Conservation (phyloP, 2,888 invertebrate genomes). For the Hydroisotoma schaefferi region DNA sequence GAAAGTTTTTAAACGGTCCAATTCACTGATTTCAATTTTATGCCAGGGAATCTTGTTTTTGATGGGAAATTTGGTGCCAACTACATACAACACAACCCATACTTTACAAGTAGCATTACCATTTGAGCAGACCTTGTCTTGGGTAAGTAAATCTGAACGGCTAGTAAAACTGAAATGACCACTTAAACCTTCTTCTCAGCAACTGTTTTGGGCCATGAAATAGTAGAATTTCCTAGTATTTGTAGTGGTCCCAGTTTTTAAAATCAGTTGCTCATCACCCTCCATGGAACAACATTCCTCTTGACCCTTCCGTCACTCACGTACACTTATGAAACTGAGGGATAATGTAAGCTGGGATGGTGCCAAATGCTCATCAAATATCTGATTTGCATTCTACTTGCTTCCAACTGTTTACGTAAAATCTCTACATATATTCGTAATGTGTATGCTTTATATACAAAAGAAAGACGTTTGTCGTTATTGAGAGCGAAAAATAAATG, state of each 20-base stretch:
- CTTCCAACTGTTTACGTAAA: too few species aligned
- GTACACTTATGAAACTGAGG: background rate
- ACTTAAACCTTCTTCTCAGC: slow-evolving; percentile 1
- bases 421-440: too few species aligned
- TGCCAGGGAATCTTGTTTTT: background rate
- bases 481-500: too few species aligned
- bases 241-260: background rate
- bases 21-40: slow-evolving; percentile 1
- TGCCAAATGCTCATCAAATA: too few species aligned
- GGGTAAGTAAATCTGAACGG: slow-evolving; percentile 4
- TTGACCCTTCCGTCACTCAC: background rate
- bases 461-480: too few species aligned
- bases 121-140: too few species aligned
- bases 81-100: background rate
- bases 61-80: background rate
- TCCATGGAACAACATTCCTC: background rate
- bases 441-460: too few species aligned
- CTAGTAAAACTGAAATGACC: slow-evolving; percentile 8
- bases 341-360: background rate
- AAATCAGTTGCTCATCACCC: background rate
- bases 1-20: too few species aligned
- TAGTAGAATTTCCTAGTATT: too few species aligned
- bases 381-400: too few species aligned
- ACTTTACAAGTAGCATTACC: background rate
- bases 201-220: background rate